Evolutionary conservation across 2,797 vertebrate genomes (phyloP), one percentile per base, ranked within the genome.

Genomic region (Rhynchonycteris naso): DNA sequence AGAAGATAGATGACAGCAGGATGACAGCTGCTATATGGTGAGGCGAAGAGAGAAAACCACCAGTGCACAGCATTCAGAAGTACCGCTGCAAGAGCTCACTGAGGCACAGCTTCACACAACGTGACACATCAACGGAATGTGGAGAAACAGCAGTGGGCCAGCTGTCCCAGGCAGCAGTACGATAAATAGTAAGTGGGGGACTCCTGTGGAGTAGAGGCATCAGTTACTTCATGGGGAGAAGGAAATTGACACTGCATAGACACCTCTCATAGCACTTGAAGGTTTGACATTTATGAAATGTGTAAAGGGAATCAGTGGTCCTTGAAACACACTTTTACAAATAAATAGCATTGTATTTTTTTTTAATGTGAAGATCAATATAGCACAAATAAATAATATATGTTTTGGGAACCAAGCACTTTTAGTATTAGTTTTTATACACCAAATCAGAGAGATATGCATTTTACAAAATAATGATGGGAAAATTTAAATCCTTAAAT

Each of bases 1-100:
- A 43, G 82, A 97, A 94, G 82, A 96, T 75, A 89, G 86, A 91
- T 75, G 92, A 94, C 91, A 84, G 80, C 50, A 12, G 87, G 79
- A 54, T 94, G 95, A 88, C 88, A 96, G 86, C 68, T 88, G 72
- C 15, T n/a, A 15, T 33, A 7, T 4, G 24, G 71, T 2, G 68
- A 88, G 83, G 76, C 47, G 24, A 74, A 71, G n/a, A 91, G 71
- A 81, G 58, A 89, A 63, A 84, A 61, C 7, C 78, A 85, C 10
- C 63, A 47, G n/a, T 0, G 5, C 79, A 30, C 80, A 92, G 65
- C 54, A 10, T 30, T 85, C 15, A 3, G 47, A 61, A 66, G 54
- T 38, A 38, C 35, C 0, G 0, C 69, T 5, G 59, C n/a, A 22
- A 61, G 63, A 2, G 0, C 63, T 93, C 80, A n/a, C 43, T 2